phyloP scores from a whole-genome alignment of 2,888 invertebrate genomes.

The Trissoscelio sp. region DNA sequence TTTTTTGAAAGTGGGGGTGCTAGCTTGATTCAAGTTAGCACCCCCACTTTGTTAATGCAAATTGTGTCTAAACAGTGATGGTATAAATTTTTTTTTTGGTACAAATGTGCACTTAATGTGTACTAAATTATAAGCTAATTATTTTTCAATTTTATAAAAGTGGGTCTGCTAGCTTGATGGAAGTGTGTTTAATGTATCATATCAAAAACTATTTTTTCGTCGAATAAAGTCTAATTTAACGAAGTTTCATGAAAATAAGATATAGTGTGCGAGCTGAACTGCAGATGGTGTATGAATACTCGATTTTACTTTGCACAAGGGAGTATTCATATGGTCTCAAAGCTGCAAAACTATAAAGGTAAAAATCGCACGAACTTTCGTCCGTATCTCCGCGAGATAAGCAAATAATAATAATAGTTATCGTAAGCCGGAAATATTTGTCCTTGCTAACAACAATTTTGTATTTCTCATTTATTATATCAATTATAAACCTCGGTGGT shows the following conservation, averaged over 20 bases:
- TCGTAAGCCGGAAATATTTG: too few species aligned
- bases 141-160: too few species aligned
- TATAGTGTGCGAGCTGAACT: constrained; percentile 7
- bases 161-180: too few species aligned
- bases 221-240: constrained; percentile 6
- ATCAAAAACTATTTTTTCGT: neutral
- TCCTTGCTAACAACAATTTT: neutral
- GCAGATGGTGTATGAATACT: constrained; percentile 31
- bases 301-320: constrained; percentile 34
- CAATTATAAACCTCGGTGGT: constrained; percentile 8
- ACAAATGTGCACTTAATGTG: too few species aligned
- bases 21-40: too few species aligned
- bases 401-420: neutral
- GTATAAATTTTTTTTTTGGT: too few species aligned
- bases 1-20: too few species aligned
- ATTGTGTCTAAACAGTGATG: too few species aligned
- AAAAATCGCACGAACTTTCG: constrained; percentile 37
- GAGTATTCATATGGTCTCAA: constrained; percentile 27
- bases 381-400: constrained; percentile 11
- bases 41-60: too few species aligned
- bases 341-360: constrained; percentile 17
- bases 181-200: too few species aligned
- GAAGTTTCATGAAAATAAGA: constrained; percentile 18
- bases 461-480: constrained; percentile 5
- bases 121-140: too few species aligned